Evolutionary conservation across 1,140 invertebrate species (phyloP).

Genomic region (Diorhabda sublineata): DNA sequence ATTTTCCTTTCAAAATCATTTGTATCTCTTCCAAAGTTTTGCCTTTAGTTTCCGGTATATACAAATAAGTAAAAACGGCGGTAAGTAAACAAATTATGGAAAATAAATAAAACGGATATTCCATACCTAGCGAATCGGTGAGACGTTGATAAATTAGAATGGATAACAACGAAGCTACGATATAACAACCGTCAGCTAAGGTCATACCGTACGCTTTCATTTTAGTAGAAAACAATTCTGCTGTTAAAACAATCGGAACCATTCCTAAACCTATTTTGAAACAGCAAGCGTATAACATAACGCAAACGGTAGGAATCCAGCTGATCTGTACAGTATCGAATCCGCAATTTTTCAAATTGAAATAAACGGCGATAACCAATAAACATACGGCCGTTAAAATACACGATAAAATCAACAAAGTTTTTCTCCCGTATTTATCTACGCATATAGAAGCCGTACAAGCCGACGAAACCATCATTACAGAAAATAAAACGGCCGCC

Average conservation of each 20-base stretch:
- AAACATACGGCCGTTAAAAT: slow-evolving; percentile 30
- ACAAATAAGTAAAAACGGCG: slow-evolving; percentile 56
- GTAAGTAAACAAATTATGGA: slow-evolving; percentile 56
- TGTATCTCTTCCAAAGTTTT: slow-evolving; percentile 69
- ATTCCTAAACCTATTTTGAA: slow-evolving; percentile 44
- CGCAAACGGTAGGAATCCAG: slow-evolving; percentile 35
- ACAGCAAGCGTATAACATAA: slow-evolving; percentile 31
- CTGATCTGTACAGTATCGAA: slow-evolving; percentile 18
- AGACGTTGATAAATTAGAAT: slow-evolving; percentile 61
- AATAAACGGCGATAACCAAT: slow-evolving; percentile 36
- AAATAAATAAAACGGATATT: slow-evolving; percentile 65
- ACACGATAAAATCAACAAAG: slow-evolving; percentile 32
- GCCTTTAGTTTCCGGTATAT: slow-evolving; percentile 75
- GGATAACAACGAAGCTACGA: slow-evolving; percentile 57
- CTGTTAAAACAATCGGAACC: slow-evolving; percentile 68
- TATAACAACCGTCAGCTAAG: slow-evolving; percentile 36
- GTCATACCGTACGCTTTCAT: slow-evolving; percentile 51
- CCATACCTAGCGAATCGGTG: slow-evolving; percentile 49
- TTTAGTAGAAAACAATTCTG: slow-evolving; percentile 54
- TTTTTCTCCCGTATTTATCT: slow-evolving; percentile 38
- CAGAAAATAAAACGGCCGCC: slow-evolving; percentile 36
- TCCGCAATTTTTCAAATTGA: slow-evolving; percentile 31
- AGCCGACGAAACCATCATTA: slow-evolving; percentile 33
- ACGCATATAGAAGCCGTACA: slow-evolving; percentile 29
- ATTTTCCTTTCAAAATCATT: slow-evolving; percentile 41